Conservation (phyloP, 2,113 vertebrate genomes). For the Microtus oregoni region DNA sequence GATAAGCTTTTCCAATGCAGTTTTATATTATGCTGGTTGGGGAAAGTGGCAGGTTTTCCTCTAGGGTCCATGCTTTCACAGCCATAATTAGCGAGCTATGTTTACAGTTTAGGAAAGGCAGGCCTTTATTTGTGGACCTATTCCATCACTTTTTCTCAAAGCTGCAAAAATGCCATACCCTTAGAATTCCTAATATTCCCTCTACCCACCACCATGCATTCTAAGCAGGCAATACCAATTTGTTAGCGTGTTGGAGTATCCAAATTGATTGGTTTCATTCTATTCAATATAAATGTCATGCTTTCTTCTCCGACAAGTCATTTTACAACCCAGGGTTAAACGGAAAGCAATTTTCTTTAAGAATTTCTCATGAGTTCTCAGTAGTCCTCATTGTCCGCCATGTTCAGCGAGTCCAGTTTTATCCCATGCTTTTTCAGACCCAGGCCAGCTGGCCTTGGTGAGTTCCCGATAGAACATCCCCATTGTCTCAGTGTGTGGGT, state of each 20-base stretch:
- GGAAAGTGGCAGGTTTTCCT: neutral
- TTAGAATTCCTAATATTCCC: neutral
- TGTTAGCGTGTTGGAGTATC: neutral
- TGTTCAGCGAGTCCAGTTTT: no score
- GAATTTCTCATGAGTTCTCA: neutral
- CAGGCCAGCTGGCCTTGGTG: no score
- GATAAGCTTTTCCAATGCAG: neutral
- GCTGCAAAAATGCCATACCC: neutral
- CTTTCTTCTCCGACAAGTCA: slow-evolving; percentile 13
- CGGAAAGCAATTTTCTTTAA: slow-evolving; percentile 23
- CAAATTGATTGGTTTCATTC: neutral
- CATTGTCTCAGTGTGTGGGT: no score
- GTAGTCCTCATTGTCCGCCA: no score
- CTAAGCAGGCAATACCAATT: neutral
- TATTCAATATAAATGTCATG: neutral
- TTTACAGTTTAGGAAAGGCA: neutral
- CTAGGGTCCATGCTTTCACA: neutral
- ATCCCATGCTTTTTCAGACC: no score
- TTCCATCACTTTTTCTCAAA: neutral
- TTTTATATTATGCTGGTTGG: neutral
- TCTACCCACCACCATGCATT: neutral
- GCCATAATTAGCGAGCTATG: neutral
- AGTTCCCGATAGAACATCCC: no score
- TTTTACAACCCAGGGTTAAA: neutral
- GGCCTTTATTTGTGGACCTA: neutral